Base-by-base conservation (phyloP, 2,113 vertebrate genomes). In the Bagarius yarrelli region DNA sequence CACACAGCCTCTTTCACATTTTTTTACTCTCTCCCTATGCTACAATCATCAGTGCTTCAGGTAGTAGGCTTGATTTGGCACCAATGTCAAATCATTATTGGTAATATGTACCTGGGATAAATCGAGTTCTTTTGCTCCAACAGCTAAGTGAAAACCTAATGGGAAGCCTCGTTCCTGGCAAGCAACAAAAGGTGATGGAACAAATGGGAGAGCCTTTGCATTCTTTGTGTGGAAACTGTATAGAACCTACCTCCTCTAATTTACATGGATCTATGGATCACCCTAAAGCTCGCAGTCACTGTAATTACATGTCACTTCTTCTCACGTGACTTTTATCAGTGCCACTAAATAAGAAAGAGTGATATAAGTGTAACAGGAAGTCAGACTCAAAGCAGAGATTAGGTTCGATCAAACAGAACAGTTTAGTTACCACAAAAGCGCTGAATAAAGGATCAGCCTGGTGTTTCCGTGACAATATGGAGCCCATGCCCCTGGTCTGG, bases 231-330 rank as follows among this genome's bases (percentile, higher is more conserved):
- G 25, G 55, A 25, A n/a, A 21, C n/a, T 77, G 21, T 78, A 13
- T 36, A 59, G n/a, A 61, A 47, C 40, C 69, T 76, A 57, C 67
- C 66, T 34, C 76, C 70, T 78, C 36, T 27, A 30, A 63, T 72
- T 55, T 70, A 53, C 16, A 66, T 21, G 72, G 19, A 21, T 47
- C n/a, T 79, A 74, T 40, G 59, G 47, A 72, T 67, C 56, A 32
- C 66, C 57, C 61, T 73, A 76, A 75, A 85, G 69, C 59, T 86
- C 61, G 81, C 72, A 82, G 84, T 74, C 83, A 11, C 79, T 8
- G 36, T 90, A 88, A 89, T 91, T 90, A 87, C 86, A 81, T 88
- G 87, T 87, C 86, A 87, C 73, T 82, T 83, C 59, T 80, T 53
- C 66, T 89, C 83, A 85, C 77, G 70, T 86, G 87, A 87, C 79